Evolutionary conservation across 2,888 invertebrate genomes (phyloP).

Genomic region (Zaprionus obscuricornis): DNA sequence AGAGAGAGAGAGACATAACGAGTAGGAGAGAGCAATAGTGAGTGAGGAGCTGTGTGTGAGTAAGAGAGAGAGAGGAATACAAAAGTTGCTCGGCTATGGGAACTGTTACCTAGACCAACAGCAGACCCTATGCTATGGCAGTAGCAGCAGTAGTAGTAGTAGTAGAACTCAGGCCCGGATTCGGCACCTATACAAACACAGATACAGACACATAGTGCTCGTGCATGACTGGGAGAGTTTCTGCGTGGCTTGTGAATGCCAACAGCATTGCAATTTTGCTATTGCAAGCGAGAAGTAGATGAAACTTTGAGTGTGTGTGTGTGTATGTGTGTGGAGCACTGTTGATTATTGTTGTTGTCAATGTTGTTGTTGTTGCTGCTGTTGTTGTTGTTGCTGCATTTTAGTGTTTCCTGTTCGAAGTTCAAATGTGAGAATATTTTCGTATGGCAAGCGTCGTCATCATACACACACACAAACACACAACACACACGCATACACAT

Average conservation of each 20-base stretch:
- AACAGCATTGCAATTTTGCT: conserved; percentile 46
- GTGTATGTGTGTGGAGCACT: conserved; percentile 1
- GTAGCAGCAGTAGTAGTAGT: not conserved
- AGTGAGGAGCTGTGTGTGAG: conserved; percentile 15
- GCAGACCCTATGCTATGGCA: too few relatives aligned
- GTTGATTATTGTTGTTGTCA: conserved; percentile 10
- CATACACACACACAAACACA: not conserved
- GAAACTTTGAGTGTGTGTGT: not conserved
- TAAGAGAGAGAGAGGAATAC: conserved; percentile 9
- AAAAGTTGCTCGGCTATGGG: too few relatives aligned
- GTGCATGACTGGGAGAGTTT: conserved; percentile 59
- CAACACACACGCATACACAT: conserved; percentile 12
- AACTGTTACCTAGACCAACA: too few relatives aligned
- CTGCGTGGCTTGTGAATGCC: conserved; percentile 59
- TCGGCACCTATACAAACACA: too few relatives aligned
- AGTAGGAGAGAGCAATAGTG: not conserved
- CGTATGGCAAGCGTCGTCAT: conserved; percentile 52
- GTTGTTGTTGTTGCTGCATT: conserved; percentile 55
- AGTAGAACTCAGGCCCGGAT: not conserved
- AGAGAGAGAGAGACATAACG: not conserved
- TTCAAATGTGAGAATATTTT: conserved; percentile 78
- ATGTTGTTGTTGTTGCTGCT: conserved; percentile 7
- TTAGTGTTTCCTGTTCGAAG: conserved; percentile 78
- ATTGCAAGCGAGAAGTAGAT: not conserved
- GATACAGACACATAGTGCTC: conserved; percentile 22